Evolutionary conservation across 1,140 invertebrate species (phyloP), one percentile per base, ranked within the genome.

Genomic region (Phocides pigmalion): DNA sequence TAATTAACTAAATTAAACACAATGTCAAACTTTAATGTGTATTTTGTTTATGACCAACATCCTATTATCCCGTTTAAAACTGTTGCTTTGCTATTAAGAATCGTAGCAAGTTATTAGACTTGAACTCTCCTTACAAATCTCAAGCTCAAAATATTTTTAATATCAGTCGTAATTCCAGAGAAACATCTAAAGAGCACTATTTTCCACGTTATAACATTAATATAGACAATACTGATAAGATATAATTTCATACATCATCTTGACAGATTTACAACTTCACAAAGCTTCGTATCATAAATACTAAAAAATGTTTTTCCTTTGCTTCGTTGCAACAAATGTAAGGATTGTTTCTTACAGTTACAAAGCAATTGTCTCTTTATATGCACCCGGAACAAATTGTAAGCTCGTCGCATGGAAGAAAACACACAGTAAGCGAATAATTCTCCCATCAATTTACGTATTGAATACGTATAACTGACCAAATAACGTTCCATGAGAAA

Each of bases 331-430:
- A 49, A 28, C 46, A 49, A 28, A 49, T 15, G 12, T 15, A 16
- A 15, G 22, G 17, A 46, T 35, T 3, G 46, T 3, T 9, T 25
- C 2, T 0, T 14, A 49, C 46, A 25, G 20, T 25, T 47, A 25
- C 9, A 49, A 9, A 49, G 25, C 20, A 49, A 28, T 28, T 15
- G 17, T 20, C 42, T 28, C 14, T 15, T 28, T n/a, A 22, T 19
- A 17, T 53, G 50, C 50, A 39, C 11, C 32, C 16, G 50, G 35
- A 53, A 53, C 32, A 19, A 53, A 51, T 37, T 11, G 15, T 35
- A 53, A 12, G 17, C 50, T 17, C 17, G 11, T 53, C 35, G 32
- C 17, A 53, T 35, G 32, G 32, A n/a, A 35, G 32, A 35, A 12
- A 44, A 44, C 16, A 44, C 15, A 19, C 0, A 20, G 19, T 19